Percentiles rank a stretch among this genome's conserved stretches.
Evolutionary conservation across 2,888 invertebrate genomes (phyloP).

Genomic region (Hymenopus coronatus): DNA sequence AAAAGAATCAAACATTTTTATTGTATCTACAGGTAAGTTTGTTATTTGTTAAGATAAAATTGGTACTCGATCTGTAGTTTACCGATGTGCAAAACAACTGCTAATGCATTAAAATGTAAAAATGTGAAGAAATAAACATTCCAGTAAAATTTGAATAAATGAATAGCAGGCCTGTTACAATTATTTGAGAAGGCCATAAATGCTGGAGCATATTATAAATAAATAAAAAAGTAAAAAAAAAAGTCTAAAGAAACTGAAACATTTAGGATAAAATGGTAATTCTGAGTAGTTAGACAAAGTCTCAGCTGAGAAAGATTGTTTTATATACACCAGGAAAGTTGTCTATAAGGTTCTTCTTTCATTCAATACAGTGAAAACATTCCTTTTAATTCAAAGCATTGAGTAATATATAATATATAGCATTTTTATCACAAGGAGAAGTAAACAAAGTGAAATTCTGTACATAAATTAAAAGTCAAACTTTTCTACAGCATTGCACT

Average conservation of each 20-base stretch:
- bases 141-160: background rate
- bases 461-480: constrained; percentile 9
- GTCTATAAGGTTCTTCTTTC: background rate
- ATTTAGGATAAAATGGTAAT: background rate
- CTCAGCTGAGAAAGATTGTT: constrained; percentile 9
- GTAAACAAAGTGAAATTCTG: constrained; percentile 30
- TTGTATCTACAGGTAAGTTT: too few relatives aligned
- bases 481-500: constrained; percentile 32
- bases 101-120: too few relatives aligned
- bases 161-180: background rate
- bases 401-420: background rate
- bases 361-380: background rate
- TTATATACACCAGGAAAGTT: constrained; percentile 11
- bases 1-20: too few relatives aligned
- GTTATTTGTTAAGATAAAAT: too few relatives aligned
- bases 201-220: background rate
- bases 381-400: background rate
- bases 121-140: background rate
- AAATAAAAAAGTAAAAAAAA: background rate
- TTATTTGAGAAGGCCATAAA: background rate
- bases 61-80: too few relatives aligned
- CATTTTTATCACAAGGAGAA: background rate
- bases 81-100: too few relatives aligned
- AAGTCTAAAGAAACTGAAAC: background rate
- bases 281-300: background rate